phyloP scores from a whole-genome alignment of 2,113 vertebrate species.

The Platycercus adscitus region DNA sequence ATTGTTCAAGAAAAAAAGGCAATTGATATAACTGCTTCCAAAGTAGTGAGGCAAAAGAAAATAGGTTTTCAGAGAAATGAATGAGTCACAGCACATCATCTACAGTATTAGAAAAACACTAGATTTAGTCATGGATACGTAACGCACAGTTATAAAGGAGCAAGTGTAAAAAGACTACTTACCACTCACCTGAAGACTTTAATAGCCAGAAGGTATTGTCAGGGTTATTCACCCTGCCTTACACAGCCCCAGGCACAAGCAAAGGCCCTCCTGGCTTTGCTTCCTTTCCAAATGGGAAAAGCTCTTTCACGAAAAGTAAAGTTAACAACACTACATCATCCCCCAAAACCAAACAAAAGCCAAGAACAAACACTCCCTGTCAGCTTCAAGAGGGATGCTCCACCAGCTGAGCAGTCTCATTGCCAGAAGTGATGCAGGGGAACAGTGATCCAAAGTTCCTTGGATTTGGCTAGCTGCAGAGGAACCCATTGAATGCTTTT shows the following conservation, averaged over 20 bases:
- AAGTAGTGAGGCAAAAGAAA: not conserved
- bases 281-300: rapidly evolving
- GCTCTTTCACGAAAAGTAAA: not conserved
- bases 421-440: rapidly evolving
- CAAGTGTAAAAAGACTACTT: not conserved
- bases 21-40: constrained; percentile 58
- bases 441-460: not conserved
- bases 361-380: rapidly evolving
- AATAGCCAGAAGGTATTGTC: not conserved
- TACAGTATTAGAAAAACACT: not conserved
- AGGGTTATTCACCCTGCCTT: rapidly evolving
- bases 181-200: rapidly evolving
- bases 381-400: not conserved
- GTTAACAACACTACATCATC: rapidly evolving
- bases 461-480: not conserved
- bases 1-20: constrained; percentile 33
- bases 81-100: constrained; percentile 28
- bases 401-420: rapidly evolving
- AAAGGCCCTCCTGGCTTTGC: not conserved
- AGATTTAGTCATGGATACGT: not conserved
- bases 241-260: rapidly evolving
- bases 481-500: rapidly evolving
- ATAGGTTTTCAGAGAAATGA: constrained; percentile 1
- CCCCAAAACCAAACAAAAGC: too few relatives aligned
- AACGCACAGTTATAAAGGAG: rapidly evolving